Evolutionary conservation across 1,140 invertebrate species (phyloP).

Genomic region (Pemphigus obesinymphae): DNA sequence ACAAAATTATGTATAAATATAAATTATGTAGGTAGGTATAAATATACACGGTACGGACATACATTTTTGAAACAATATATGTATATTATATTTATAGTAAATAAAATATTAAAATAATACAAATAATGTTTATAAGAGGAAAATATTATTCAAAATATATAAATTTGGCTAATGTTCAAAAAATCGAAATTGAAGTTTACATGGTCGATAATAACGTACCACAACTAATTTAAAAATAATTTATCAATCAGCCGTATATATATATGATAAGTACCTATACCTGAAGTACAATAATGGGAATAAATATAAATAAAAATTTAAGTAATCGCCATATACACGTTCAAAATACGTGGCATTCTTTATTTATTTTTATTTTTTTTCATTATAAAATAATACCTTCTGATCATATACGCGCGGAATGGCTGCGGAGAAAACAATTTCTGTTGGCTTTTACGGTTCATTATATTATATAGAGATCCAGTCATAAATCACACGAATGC

Average conservation of each 20-base stretch:
- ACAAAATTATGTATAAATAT: too few species aligned
- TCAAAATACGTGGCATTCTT: neutral
- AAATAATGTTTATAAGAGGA: too few species aligned
- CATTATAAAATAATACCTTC: neutral
- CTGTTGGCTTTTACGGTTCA: neutral
- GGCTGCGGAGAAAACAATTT: neutral
- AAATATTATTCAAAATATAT: too few species aligned
- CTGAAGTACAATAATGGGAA: neutral
- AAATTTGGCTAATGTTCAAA: neutral
- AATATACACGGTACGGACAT: too few species aligned
- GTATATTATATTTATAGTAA: too few species aligned
- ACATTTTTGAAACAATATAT: too few species aligned
- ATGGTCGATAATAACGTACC: neutral
- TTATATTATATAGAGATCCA: neutral
- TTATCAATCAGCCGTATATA: neutral
- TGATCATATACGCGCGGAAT: neutral
- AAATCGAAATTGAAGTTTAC: neutral
- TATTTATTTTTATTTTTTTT: neutral
- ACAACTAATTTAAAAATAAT: neutral
- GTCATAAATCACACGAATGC: neutral
- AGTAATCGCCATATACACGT: neutral
- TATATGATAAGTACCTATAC: too few species aligned
- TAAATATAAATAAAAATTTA: neutral
- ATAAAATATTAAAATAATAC: too few species aligned
- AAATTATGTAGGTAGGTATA: too few species aligned